A percentile compares a stretch with the other conserved stretches of the same genome.
Evolutionary conservation across 1,140 invertebrate species (phyloP).

Genomic region (Habropoda laboriosa): DNA sequence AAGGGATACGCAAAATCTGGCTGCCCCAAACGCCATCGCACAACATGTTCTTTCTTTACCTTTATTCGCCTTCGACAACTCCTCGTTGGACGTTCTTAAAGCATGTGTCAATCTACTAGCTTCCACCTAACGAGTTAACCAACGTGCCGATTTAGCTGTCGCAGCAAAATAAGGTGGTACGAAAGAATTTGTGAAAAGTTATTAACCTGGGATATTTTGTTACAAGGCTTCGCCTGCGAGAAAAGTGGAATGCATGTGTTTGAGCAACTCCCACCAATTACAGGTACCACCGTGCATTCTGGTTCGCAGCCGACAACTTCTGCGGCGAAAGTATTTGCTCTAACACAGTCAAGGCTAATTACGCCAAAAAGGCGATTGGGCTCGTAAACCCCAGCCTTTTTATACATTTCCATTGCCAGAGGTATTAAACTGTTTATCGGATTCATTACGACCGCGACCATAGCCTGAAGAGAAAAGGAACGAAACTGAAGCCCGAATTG

Average conservation of each 20-base stretch:
- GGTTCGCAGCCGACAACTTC: slow-evolving; percentile 84
- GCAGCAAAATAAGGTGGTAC: not conserved
- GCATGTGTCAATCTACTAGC: slow-evolving; percentile 73
- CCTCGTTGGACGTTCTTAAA: slow-evolving; percentile 72
- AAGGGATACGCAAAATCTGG: slow-evolving; percentile 83
- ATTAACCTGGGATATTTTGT: slow-evolving; percentile 75
- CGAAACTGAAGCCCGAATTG: no score
- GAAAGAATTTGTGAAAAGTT: not conserved
- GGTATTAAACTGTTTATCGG: slow-evolving; percentile 85
- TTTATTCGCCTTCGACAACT: slow-evolving; percentile 38
- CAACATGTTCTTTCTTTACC: slow-evolving; percentile 74
- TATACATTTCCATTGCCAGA: slow-evolving; percentile 83
- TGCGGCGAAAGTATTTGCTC: slow-evolving; percentile 88
- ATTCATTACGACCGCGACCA: slow-evolving; percentile 83
- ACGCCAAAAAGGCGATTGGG: slow-evolving; percentile 89
- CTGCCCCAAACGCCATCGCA: slow-evolving; percentile 82
- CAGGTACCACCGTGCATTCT: slow-evolving; percentile 87
- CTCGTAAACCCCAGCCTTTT: slow-evolving; percentile 85
- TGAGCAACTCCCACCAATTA: slow-evolving; percentile 91
- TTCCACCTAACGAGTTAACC: slow-evolving; percentile 73
- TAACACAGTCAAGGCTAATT: slow-evolving; percentile 88
- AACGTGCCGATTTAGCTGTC: not conserved
- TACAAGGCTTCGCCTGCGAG: slow-evolving; percentile 86
- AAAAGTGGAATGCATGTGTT: slow-evolving; percentile 91
- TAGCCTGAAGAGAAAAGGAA: slow-evolving; percentile 76